Percentiles rank a stretch among this genome's conserved stretches.
These are phyloP conservation scores for Parambassis ranga DNA, from an alignment of 2,797 vertebrate species.

Conservation along the genomic window DNA sequence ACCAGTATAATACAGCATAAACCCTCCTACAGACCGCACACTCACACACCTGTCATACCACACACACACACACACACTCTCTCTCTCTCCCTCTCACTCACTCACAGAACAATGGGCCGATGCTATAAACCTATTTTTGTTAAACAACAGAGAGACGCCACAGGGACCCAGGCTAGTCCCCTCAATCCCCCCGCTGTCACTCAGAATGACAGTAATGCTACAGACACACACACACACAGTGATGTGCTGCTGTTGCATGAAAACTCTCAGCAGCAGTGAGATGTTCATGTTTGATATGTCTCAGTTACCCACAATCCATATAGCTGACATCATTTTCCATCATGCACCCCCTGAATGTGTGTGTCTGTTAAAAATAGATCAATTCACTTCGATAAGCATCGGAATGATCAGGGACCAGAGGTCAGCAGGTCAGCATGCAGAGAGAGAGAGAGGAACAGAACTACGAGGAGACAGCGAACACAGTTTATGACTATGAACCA, in stretches of 20 bases:
- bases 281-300: background rate
- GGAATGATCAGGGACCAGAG: too few relatives aligned
- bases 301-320: rapidly evolving
- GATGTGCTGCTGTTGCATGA: background rate
- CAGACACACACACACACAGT: background rate
- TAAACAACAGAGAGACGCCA: constrained; percentile 58
- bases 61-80: background rate
- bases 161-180: constrained; percentile 21
- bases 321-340: background rate
- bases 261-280: background rate
- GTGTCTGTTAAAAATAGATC: background rate
- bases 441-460: too few relatives aligned
- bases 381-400: too few relatives aligned
- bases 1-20: background rate
- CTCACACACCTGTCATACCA: constrained; percentile 6
- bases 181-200: constrained; percentile 30
- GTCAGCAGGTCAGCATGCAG: too few relatives aligned
- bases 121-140: constrained; percentile 65
- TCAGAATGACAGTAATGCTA: background rate
- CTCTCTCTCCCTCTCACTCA: background rate
- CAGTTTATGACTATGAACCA: too few relatives aligned
- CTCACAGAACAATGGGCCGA: constrained; percentile 81
- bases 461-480: too few relatives aligned
- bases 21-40: background rate
- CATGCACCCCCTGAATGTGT: background rate